phyloP scores from a whole-genome alignment of 23 tunicate species.

The Clavelina lepadiformis region DNA sequence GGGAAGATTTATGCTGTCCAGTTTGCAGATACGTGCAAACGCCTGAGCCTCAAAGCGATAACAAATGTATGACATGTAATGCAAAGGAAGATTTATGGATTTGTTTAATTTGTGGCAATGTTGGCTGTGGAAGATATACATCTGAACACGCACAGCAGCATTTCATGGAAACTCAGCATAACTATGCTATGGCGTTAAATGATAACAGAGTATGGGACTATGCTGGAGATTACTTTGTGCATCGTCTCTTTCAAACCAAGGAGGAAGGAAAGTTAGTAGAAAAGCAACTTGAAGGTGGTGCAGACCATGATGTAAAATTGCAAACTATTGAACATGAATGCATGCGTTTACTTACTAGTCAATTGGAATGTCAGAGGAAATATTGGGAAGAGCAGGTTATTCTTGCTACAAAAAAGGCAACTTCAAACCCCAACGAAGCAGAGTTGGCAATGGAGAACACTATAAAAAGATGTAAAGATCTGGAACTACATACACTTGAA shows the following conservation, averaged over 20 bases:
- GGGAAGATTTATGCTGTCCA: slow-evolving; percentile 96
- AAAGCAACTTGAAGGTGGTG: slow-evolving; percentile 38
- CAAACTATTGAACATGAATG: slow-evolving; percentile 93
- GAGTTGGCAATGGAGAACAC: too few species aligned
- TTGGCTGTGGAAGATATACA: slow-evolving; percentile 97
- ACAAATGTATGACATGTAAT: slow-evolving; percentile 84
- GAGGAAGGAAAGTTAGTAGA: slow-evolving; percentile 91
- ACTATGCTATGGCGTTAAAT: slow-evolving; percentile 93
- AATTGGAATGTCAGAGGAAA: slow-evolving; percentile 89
- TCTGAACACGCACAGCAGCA: slow-evolving; percentile 91
- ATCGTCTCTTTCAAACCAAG: slow-evolving; percentile 88
- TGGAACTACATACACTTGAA: slow-evolving; percentile 1
- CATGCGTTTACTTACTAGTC: slow-evolving; percentile 89
- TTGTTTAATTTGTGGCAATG: slow-evolving; percentile 90
- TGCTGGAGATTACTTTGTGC: slow-evolving; percentile 99
- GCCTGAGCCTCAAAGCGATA: slow-evolving; percentile 68
- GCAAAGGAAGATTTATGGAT: slow-evolving; percentile 93
- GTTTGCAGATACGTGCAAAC: slow-evolving; percentile 96
- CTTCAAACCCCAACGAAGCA: too few species aligned
- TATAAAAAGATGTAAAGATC: too few species aligned
- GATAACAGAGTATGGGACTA: slow-evolving; percentile 99
- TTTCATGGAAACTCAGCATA: slow-evolving; percentile 89
- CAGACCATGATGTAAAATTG: slow-evolving; percentile 46
- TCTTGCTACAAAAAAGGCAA: too few species aligned
- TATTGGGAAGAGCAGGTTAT: slow-evolving; percentile 94